phyloP scores from a whole-genome alignment of 2,888 invertebrate species.

The Ceriagrion tenellum region DNA sequence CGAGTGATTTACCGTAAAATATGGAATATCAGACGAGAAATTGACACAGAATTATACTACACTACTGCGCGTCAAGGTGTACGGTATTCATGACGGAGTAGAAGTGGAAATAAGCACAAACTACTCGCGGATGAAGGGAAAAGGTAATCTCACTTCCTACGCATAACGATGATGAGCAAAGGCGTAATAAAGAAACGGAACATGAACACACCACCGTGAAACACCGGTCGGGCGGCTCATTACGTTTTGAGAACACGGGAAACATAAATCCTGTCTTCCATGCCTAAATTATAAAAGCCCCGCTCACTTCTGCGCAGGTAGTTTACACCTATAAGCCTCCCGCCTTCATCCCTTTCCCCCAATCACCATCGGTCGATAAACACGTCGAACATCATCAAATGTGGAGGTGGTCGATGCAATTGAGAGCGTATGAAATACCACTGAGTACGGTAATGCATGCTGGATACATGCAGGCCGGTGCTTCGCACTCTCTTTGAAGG shows the following conservation, averaged over 20 bases:
- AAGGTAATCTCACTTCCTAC: background rate
- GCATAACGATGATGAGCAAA: background rate
- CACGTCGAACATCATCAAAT: background rate
- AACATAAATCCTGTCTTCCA: background rate
- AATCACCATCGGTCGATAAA: background rate
- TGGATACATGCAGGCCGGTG: background rate
- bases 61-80: background rate
- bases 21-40: too few relatives aligned
- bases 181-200: background rate
- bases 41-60: background rate
- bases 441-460: background rate
- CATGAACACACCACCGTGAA: background rate
- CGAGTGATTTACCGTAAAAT: too few relatives aligned
- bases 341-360: background rate
- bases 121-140: background rate
- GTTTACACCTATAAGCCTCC: too few relatives aligned
- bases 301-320: background rate
- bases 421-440: background rate
- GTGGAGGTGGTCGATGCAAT: background rate
- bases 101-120: too few relatives aligned
- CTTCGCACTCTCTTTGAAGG: background rate
- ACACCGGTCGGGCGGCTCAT: background rate
- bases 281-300: background rate
- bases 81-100: background rate
- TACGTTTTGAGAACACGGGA: constrained; percentile 15